Evolutionary conservation across 2,888 invertebrate genomes (phyloP).

Genomic region (Eledone cirrhosa): DNA sequence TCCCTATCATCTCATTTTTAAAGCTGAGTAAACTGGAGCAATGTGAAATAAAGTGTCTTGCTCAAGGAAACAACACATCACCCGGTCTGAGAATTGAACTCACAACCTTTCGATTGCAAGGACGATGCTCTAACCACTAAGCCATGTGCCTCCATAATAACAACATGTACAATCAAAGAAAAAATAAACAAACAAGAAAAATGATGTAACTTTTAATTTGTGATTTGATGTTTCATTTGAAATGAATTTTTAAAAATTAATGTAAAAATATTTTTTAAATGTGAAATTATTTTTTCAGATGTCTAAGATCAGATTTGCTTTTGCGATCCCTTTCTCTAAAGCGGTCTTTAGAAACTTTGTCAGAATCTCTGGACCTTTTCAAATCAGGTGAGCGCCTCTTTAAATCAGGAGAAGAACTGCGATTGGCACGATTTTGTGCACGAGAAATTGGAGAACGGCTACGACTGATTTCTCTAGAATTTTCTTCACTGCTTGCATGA

Average conservation of each 20-base stretch:
- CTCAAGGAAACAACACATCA: no score
- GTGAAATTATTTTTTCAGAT: not conserved
- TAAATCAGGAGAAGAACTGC: slow-evolving; percentile 26
- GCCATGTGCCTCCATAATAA: no score
- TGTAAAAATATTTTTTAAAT: not conserved
- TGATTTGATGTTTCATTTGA: not conserved
- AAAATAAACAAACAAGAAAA: not conserved
- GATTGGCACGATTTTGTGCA: slow-evolving; percentile 7
- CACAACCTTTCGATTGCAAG: no score
- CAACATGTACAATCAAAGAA: not conserved
- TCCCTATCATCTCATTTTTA: no score
- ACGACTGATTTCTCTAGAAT: not conserved
- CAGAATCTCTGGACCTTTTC: not conserved
- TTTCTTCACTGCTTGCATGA: not conserved
- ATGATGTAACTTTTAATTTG: not conserved
- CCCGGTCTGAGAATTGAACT: no score
- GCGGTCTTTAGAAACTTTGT: not conserved
- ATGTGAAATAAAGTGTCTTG: no score
- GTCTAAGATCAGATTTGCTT: not conserved
- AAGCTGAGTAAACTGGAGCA: no score
- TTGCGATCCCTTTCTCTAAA: not conserved
- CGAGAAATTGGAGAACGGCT: slow-evolving; percentile 10
- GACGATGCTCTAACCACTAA: no score
- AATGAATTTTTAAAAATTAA: not conserved
- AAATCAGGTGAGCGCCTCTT: not conserved